Base-by-base conservation (phyloP, 1,140 invertebrate genomes). In the Drosophila malerkotliana region DNA sequence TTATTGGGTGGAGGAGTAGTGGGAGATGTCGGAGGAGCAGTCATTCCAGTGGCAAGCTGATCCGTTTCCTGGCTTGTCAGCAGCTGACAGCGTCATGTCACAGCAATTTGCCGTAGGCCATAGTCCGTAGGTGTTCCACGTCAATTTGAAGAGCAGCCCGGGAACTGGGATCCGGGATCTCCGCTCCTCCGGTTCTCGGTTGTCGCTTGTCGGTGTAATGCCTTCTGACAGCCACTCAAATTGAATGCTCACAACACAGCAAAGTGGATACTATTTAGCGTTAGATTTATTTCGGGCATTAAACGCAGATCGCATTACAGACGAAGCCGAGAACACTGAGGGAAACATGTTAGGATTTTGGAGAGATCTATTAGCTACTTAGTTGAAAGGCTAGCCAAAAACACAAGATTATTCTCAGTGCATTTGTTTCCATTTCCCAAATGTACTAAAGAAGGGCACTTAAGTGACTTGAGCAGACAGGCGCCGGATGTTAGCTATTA, bases 61-160 rank as follows among this genome's bases (percentile, higher is more conserved):
- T 87, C 82, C 66, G 82, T 60, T 87, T 87, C 82, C 82, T 88
- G 82, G 83, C 80, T 82, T 90, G 87, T 90, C 85, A 90, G 59
- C 87, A 90, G 87, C 87, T 90, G 87, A 90, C 87, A 90, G 79
- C 79, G 59, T 47, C 76, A 79, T 90, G 87, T 90, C 87, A 90
- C 51, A 79, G 79, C 87, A 90, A 90, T 90, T 90, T 90, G 87
- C 87, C 76, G 45, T 18, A 7, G 39, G 56, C 68, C 12, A 1
- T 28, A 12, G 34, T 9, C 34, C 62, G 72, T 72, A 77, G 74
- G 72, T 79, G 84, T 74, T 72, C 64, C 51, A 54, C 49, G 59
- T 73, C 52, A 68, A 49, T 45, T 18, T 18, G 37, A 51, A 53
- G 45, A 53, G 48, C 55, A 45, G 3, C 18, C 18, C 41, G 41